Conservation (phyloP, 1,140 invertebrate genomes). For the Sitophilus oryzae region DNA sequence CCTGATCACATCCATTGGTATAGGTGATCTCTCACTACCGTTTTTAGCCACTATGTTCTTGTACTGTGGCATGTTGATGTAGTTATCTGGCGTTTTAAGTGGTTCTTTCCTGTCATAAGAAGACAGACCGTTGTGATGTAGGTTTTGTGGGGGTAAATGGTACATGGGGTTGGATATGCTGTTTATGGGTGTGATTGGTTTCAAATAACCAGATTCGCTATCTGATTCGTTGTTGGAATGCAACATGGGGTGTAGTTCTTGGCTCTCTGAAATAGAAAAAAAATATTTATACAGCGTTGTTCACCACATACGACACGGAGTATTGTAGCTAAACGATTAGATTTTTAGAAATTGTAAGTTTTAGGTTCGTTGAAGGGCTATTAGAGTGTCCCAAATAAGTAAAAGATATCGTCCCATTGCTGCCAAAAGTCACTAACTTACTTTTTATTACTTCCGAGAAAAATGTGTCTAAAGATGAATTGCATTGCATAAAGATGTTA, state of each 20-base stretch:
- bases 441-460: no score
- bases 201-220: conserved; percentile 39
- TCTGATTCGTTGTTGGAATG: conserved; percentile 45
- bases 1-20: conserved; percentile 3
- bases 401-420: no score
- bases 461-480: no score
- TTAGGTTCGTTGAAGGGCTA: no score
- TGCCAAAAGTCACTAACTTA: no score
- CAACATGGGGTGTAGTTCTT: conserved; percentile 55
- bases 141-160: conserved; percentile 23
- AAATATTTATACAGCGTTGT: background rate
- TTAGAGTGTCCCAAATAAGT: no score
- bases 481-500: no score
- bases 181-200: conserved; percentile 26
- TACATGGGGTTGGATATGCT: conserved; percentile 40
- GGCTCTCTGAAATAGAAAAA: conserved; percentile 37
- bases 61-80: conserved; percentile 56
- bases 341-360: no score
- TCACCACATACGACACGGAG: no score
- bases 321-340: no score
- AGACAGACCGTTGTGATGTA: no score
- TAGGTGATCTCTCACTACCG: conserved; percentile 1
- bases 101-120: no score
- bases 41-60: conserved; percentile 37
- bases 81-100: conserved; percentile 45